Base-by-base conservation (phyloP, 2,113 vertebrate genomes). In the Donacobius atricapilla region DNA sequence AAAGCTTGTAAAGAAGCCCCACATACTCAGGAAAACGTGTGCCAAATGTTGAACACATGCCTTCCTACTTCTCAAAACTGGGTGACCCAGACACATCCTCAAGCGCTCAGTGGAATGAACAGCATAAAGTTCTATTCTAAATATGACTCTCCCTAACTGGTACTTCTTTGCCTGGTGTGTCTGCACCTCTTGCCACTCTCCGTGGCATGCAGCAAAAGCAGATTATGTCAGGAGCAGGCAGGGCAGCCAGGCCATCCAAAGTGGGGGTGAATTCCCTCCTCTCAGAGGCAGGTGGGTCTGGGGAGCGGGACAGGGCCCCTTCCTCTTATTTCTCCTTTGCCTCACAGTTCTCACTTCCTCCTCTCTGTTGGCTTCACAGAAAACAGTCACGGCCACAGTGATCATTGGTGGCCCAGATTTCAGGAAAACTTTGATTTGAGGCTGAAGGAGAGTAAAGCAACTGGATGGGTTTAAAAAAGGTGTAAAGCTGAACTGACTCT, bases 41-140 rank as follows among this genome's bases (percentile, higher is more conserved):
- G 63, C 42, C 72, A 77, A 90, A 78, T 45, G 28, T 86, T 80
- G 45, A 90, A 65, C 40, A 57, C 83, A 42, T 86, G 53, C 1
- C 0, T 44, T 61, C 20, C 45, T 56, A 18, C 21, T 25, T 87
- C 37, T 58, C 73, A 58, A 60, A 95, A 93, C 78, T 88, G 37
- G 79, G 86, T 88, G 91, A 96, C 86, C 86, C 86, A 91, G 84
- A 93, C 92, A 91, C 87, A 75, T 91, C 51, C n/a, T 35, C 65
- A 56, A 60, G 53, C 82, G 65, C 31, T 83, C 69, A 28, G 30
- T 1, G 54, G 27, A 82, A 90, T 56, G 66, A 83, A 69, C 53
- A 88, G 37, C 53, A 47, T 12, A 22, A 64, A 89, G 18, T 76
- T 64, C 61, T 60, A 2, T 51, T 88, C 58, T 83, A 94, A 92